Base-by-base conservation (phyloP, 23 tunicate genomes). In the Diplosoma virens region DNA sequence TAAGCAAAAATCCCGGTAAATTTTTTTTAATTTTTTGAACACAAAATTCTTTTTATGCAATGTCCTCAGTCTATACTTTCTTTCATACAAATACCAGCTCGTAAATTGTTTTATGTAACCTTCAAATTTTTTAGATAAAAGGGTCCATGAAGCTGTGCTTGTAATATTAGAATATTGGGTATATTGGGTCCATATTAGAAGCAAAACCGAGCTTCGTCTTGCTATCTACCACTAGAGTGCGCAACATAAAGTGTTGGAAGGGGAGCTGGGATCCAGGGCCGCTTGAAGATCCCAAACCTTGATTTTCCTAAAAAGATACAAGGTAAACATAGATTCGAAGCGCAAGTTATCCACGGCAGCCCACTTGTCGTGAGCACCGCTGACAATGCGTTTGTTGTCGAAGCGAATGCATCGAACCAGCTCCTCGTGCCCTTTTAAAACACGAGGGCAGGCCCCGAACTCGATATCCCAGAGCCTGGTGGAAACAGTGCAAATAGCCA, bases 271-370 rank as follows among this genome's bases (percentile, higher is more conserved):
- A 53, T 94, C 99, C 0, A 94, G 81, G 11, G 99, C 99, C 21
- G 95, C 95, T 80, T 94, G 89, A 35, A 94, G 56, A 68, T 94
- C 99, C 99, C 99, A 94, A 16, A 94, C 94, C 79, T 94, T 94
- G 29, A 94, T 94, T 84, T 94, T 87, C 26, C 98, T 94, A 73
- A 59, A 78, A 82, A 31, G 18, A 18, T 16, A 76, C 23, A 41
- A 9, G 20, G 3, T 30, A 48, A 50, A n/a, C 16, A 0, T 21
- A 23, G 0, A 0, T 5, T 59, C 21, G 11, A 75, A 29, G 23
- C 24, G 16, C 16, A 47, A 71, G 22, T 9, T n/a, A 24, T 14
- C 4, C 29, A n/a, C 18, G 23, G 30, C 3, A 25, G 53, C 93
- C 76, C 36, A 93, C 98, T 92, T 95, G 32, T 94, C 99, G 58